These are phyloP conservation scores for Brachionus plicatilis DNA, from an alignment of 1,140 invertebrate genomes.

Conservation along the genomic window DNA sequence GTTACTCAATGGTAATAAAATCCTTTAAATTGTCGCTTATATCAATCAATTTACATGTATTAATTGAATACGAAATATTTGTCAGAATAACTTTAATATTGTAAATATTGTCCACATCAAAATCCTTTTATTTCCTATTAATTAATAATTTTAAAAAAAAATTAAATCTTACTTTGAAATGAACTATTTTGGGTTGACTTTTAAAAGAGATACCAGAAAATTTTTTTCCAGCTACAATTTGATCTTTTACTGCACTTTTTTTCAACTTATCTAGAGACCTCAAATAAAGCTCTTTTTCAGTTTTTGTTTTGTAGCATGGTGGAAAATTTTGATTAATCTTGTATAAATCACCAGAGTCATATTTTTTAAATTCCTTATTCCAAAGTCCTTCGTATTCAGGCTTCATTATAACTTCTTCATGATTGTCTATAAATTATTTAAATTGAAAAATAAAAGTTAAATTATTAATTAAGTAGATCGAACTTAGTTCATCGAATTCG, in stretches of 20 bases:
- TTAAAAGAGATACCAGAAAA: slow-evolving; percentile 54
- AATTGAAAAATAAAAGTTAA: not conserved
- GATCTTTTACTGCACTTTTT: slow-evolving; percentile 50
- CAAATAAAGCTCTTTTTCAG: slow-evolving; percentile 51
- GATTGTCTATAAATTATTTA: not conserved
- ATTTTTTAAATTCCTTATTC: slow-evolving; percentile 51
- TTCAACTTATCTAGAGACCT: slow-evolving; percentile 49
- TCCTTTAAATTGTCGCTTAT: slow-evolving; percentile 54
- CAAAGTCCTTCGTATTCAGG: slow-evolving; percentile 56
- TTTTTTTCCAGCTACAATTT: slow-evolving; percentile 51
- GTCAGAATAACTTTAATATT: slow-evolving; percentile 54
- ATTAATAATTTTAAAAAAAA: not conserved
- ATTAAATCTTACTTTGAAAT: slow-evolving; percentile 50
- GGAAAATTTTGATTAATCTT: slow-evolving; percentile 44
- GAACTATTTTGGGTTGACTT: slow-evolving; percentile 54
- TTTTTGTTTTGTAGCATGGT: slow-evolving; percentile 52
- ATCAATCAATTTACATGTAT: slow-evolving; percentile 51
- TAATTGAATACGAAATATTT: slow-evolving; percentile 55
- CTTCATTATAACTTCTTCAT: slow-evolving; percentile 46
- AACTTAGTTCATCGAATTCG: slow-evolving; percentile 27
- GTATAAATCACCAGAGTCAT: slow-evolving; percentile 47
- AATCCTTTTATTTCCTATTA: slow-evolving; percentile 48
- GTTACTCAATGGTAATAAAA: slow-evolving; percentile 54
- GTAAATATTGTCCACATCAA: slow-evolving; percentile 54
- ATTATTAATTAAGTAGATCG: not conserved